These are phyloP conservation scores for Parelbella ahira DNA, from an alignment of 2,888 invertebrate species.

Conservation along the genomic window DNA sequence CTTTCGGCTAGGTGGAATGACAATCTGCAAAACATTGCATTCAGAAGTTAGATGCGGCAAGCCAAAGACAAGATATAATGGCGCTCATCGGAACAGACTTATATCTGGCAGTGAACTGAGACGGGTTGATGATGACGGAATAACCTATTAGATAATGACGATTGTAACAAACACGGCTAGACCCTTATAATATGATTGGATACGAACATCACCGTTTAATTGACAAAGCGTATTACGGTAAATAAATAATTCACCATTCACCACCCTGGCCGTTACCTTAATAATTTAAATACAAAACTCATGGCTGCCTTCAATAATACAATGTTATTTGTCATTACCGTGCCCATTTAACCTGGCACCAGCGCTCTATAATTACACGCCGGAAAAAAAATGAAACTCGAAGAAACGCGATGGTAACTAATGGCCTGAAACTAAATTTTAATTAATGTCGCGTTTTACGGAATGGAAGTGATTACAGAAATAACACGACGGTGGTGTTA, in stretches of 20 bases:
- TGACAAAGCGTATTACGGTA: conserved; percentile 7
- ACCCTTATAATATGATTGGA: too few relatives aligned
- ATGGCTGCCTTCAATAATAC: conserved; percentile 69
- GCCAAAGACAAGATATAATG: too few relatives aligned
- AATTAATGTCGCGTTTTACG: conserved; percentile 80
- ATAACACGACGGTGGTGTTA: conserved; percentile 64
- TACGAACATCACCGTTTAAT: background rate
- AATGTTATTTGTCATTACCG: conserved; percentile 77
- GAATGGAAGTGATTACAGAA: conserved; percentile 78
- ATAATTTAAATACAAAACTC: conserved; percentile 80
- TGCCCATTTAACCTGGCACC: conserved; percentile 75
- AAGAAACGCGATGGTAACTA: conserved; percentile 78
- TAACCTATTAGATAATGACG: too few relatives aligned
- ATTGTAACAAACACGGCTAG: too few relatives aligned
- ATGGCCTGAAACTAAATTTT: conserved; percentile 81
- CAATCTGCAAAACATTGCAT: too few relatives aligned
- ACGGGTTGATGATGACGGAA: too few relatives aligned
- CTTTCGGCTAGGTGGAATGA: too few relatives aligned
- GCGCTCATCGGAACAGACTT: too few relatives aligned
- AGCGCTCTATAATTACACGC: conserved; percentile 70
- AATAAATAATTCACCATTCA: too few relatives aligned
- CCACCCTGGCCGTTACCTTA: conserved; percentile 66
- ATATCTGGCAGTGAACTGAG: too few relatives aligned
- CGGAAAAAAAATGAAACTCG: conserved; percentile 71
- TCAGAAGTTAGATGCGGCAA: too few relatives aligned